phyloP scores from a whole-genome alignment of 2,113 vertebrate genomes.

The Antechinus stuartii region DNA sequence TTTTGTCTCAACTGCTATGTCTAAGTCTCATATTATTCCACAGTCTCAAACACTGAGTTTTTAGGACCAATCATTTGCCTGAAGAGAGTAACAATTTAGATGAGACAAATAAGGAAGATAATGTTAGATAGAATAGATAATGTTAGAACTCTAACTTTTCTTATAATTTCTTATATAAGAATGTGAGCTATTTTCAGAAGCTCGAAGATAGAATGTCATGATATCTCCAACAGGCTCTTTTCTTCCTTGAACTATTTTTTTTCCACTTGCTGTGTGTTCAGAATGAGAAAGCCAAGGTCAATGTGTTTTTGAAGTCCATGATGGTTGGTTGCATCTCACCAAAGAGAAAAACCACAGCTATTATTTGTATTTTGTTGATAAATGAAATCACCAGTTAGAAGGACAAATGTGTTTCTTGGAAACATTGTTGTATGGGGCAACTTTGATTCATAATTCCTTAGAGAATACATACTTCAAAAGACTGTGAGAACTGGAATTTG shows the following conservation, averaged over 20 bases:
- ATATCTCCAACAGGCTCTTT: slow-evolving; percentile 37
- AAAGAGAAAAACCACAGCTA: slow-evolving; percentile 21
- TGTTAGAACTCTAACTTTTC: background rate
- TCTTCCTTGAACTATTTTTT: slow-evolving; percentile 33
- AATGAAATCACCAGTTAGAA: slow-evolving; percentile 10
- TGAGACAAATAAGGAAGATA: background rate
- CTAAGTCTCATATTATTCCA: background rate
- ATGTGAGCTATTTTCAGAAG: slow-evolving; percentile 10
- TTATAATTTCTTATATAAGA: background rate
- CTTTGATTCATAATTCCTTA: slow-evolving; percentile 19
- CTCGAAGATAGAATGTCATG: background rate
- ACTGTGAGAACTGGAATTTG: slow-evolving; percentile 7
- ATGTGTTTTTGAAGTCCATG: slow-evolving; percentile 43
- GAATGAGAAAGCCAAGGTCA: slow-evolving; percentile 52
- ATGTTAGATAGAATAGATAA: too few species aligned
- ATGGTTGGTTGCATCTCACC: background rate
- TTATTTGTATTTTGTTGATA: slow-evolving; percentile 51
- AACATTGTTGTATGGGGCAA: slow-evolving; percentile 1
- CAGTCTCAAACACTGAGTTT: background rate
- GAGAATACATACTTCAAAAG: slow-evolving; percentile 27
- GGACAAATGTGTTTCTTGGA: slow-evolving; percentile 14
- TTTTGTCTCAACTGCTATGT: background rate
- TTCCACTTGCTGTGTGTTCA: slow-evolving; percentile 35
- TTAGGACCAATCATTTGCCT: background rate
- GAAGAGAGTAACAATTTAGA: background rate